These are phyloP conservation scores for Tetramorium parvispinum DNA, from an alignment of 1,140 invertebrate genomes.

Conservation along the genomic window DNA sequence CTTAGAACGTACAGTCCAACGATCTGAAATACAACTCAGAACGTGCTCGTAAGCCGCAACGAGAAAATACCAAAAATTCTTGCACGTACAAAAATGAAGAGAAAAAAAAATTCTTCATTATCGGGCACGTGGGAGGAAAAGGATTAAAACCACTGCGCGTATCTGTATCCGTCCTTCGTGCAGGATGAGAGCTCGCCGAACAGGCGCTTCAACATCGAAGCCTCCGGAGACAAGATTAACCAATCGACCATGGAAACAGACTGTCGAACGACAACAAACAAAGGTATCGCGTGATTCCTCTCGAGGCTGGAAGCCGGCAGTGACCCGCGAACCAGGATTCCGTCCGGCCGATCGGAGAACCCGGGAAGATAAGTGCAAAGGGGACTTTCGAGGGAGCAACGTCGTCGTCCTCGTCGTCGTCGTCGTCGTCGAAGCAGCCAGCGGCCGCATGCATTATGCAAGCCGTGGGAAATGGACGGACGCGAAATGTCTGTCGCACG, in stretches of 20 bases:
- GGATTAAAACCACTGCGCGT: not conserved
- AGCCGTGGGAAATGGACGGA: constrained; percentile 70
- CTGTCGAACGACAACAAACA: constrained; percentile 54
- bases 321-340: constrained; percentile 41
- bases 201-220: not conserved
- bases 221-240: constrained; percentile 58
- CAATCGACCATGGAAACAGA: constrained; percentile 61
- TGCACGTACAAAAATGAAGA: not conserved
- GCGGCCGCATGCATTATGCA: constrained; percentile 76
- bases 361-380: constrained; percentile 66
- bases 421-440: constrained; percentile 10
- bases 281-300: constrained; percentile 65
- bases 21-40: not conserved
- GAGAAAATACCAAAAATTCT: not conserved
- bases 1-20: not conserved
- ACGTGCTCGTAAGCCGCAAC: not conserved
- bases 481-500: constrained; percentile 56
- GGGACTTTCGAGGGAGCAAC: constrained; percentile 54
- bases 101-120: not conserved
- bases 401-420: not conserved
- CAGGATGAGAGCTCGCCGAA: not conserved
- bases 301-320: constrained; percentile 21
- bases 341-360: not conserved
- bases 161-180: not conserved
- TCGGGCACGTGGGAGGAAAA: not conserved